A percentile compares a stretch with the other conserved stretches of the same genome.
Conservation (phyloP, 2,797 vertebrate species). For the Cynodonichthys magdalenae region DNA sequence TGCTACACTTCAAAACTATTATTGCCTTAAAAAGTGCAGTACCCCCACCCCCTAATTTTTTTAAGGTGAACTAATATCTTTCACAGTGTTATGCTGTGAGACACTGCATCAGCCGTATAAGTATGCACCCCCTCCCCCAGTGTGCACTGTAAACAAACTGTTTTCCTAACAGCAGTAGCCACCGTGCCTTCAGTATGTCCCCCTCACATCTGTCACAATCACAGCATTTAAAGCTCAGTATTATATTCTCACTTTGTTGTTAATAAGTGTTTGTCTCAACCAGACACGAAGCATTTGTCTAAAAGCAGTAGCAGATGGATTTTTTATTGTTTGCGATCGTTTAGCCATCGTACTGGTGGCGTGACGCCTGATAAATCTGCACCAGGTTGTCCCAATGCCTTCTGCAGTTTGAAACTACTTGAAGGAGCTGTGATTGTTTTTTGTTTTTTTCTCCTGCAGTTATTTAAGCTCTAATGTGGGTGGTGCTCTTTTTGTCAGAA, state of each 20-base stretch:
- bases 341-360: constrained; percentile 2
- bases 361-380: constrained; percentile 15
- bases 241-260: constrained; percentile 54
- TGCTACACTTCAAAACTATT: constrained; percentile 82
- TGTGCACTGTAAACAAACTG: constrained; percentile 55
- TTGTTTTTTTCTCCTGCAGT: constrained; percentile 47
- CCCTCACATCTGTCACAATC: constrained; percentile 20
- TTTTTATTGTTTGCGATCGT: constrained; percentile 12
- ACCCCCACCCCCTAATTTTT: constrained; percentile 45
- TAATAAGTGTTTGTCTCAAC: constrained; percentile 41
- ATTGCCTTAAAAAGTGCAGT: constrained; percentile 86
- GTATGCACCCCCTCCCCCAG: constrained; percentile 25
- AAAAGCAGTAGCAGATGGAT: constrained; percentile 34
- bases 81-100: constrained; percentile 54
- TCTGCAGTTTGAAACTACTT: constrained; percentile 79
- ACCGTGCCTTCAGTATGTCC: constrained; percentile 69
- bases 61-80: constrained; percentile 19
- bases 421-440: constrained; percentile 70
- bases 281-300: constrained; percentile 39
- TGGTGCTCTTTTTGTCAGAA: constrained; percentile 47
- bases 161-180: constrained; percentile 59
- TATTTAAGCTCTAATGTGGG: constrained; percentile 71
- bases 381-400: constrained; percentile 33
- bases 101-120: constrained; percentile 25
- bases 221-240: constrained; percentile 60